Conservation (phyloP, 53 echinoderm and acorn worm genomes). For the Paracentrotus lividus region DNA sequence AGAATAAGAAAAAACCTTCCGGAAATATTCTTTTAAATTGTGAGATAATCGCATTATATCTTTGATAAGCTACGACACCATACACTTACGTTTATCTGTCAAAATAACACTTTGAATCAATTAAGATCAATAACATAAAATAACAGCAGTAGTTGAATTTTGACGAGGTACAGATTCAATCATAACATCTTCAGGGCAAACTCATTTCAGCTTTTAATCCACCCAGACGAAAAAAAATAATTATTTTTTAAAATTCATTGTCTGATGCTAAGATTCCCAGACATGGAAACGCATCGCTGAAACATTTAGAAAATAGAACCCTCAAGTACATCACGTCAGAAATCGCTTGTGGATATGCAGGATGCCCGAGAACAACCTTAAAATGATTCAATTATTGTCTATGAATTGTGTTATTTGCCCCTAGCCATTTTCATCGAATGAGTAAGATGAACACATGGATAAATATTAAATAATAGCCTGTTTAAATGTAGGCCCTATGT, state of each 20-base stretch:
- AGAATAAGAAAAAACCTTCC: neutral
- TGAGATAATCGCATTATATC: neutral
- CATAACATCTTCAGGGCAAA: slow-evolving; percentile 27
- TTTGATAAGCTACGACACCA: neutral
- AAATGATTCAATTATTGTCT: slow-evolving; percentile 13
- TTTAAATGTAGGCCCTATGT: no score
- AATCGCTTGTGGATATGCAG: neutral
- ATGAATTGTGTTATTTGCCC: neutral
- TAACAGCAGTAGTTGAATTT: neutral
- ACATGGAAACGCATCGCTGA: neutral
- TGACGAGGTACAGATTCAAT: slow-evolving; percentile 30
- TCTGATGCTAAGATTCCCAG: neutral
- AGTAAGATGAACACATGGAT: neutral
- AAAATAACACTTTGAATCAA: neutral
- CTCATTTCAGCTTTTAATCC: slow-evolving; percentile 15
- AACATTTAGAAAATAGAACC: neutral
- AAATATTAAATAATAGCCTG: no score
- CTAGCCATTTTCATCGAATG: neutral
- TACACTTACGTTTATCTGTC: neutral
- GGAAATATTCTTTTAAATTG: neutral
- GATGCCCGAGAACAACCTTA: neutral
- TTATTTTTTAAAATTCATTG: neutral
- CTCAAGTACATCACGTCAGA: neutral
- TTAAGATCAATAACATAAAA: slow-evolving; percentile 4
- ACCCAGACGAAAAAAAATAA: neutral